Percentiles rank a stretch among this genome's conserved stretches.
Conservation (phyloP, 2,113 vertebrate genomes). For the Variabilichromis moorii region DNA sequence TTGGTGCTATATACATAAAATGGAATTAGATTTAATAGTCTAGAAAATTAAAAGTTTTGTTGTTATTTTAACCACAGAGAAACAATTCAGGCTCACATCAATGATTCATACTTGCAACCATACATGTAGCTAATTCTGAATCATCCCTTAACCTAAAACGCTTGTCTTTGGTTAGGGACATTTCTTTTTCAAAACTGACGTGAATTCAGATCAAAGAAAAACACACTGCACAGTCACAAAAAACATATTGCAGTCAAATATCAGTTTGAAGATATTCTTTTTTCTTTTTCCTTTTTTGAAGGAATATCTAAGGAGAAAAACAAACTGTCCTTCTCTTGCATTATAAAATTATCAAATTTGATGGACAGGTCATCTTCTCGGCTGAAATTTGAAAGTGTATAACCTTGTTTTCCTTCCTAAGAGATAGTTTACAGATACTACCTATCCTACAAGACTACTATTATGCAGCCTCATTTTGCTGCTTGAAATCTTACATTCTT, state of each 20-base stretch:
- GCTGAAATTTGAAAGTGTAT: neutral
- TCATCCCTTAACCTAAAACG: neutral
- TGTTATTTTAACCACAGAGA: fast-evolving
- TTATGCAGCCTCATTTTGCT: neutral
- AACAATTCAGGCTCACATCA: neutral
- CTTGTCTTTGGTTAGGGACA: neutral
- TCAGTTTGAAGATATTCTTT: neutral
- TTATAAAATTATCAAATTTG: neutral
- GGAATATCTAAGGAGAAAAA: neutral
- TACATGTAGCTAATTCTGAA: neutral
- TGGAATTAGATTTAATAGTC: fast-evolving
- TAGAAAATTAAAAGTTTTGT: fast-evolving
- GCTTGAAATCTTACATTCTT: neutral
- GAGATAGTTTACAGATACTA: neutral
- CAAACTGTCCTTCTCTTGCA: neutral
- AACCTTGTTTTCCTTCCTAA: neutral
- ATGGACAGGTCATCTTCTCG: fast-evolving
- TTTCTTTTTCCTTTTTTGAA: fast-evolving
- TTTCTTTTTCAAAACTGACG: fast-evolving
- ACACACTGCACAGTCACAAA: neutral
- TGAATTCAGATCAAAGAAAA: neutral
- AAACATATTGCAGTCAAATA: neutral
- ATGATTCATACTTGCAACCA: neutral
- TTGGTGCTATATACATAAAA: neutral
- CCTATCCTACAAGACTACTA: fast-evolving